Evolutionary conservation across 1,140 invertebrate genomes (phyloP).

Genomic region (Aphidius ervi): DNA sequence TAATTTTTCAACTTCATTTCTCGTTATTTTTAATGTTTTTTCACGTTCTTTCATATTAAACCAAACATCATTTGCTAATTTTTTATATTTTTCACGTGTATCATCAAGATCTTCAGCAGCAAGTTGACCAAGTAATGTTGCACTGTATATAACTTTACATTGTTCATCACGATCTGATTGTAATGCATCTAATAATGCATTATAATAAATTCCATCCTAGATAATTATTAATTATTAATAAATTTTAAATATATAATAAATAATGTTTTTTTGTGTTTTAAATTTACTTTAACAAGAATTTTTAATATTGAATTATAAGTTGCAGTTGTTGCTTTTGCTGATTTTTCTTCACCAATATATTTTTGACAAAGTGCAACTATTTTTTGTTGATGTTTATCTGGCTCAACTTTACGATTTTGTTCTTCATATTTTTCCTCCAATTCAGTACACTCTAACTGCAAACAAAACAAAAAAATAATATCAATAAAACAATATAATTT

Average conservation of each 20-base stretch:
- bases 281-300: conserved; percentile 58
- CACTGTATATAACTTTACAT: conserved; percentile 56
- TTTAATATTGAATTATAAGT: conserved; percentile 59
- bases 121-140: conserved; percentile 60
- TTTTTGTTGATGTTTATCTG: conserved; percentile 26
- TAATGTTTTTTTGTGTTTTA: background rate
- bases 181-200: conserved; percentile 55
- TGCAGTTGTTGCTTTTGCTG: conserved; percentile 56
- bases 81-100: conserved; percentile 56
- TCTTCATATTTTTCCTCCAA: conserved; percentile 27
- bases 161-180: conserved; percentile 56
- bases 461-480: too few species aligned
- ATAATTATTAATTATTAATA: conserved; percentile 21
- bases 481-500: too few species aligned
- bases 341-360: conserved; percentile 57
- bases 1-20: conserved; percentile 54
- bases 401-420: conserved; percentile 21
- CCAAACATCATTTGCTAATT: conserved; percentile 55
- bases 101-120: conserved; percentile 61
- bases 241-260: background rate
- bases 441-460: conserved; percentile 30
- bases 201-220: conserved; percentile 60
- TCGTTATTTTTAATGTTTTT: conserved; percentile 51
- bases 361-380: conserved; percentile 34
- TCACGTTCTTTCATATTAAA: conserved; percentile 60